Base-by-base conservation (phyloP, 2,888 invertebrate species). In the Pseudococcus longispinus region DNA sequence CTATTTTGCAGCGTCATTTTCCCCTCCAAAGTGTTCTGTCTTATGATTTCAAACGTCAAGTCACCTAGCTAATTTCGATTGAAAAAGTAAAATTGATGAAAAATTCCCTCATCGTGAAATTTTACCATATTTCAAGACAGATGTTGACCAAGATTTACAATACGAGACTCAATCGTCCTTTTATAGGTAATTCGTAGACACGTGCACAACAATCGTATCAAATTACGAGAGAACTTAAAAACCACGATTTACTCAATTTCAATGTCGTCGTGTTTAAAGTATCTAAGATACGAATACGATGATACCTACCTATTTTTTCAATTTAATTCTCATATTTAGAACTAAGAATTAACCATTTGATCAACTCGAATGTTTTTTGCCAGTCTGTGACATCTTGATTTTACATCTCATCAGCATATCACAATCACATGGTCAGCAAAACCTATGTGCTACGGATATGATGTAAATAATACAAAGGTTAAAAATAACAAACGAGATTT, bases 401-500 rank as follows among this genome's bases (percentile, higher is more conserved):
- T 37, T 37, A 37, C 37, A 37, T 37, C 37, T 70, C 70, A 70
- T 70, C 15, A 13, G 6, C 15, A 8, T 20, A 42, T 80, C 42
- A 80, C 77, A 80, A 42, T 80, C 42, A 80, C 77, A 80, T 80
- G 77, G 29, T 37, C 77, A 42, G 13, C n/a, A 20, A 42, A 42
- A n/a, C 32, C 32, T 74, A 42, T 80, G 1, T 42, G 37, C 20
- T 42, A 11, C 4, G 3, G n/a, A n/a, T 77, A 42, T 80, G 77
- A 80, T 80, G 77, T 80, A 80, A 80, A 80, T 42, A 80, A 42
- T 80, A 15, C 77, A 80, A 80, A 80, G 77, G 77, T 80, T 80
- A 11, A 42, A 29, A 26, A 80, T 20, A 37, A 23, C 42, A 80
- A n/a, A 11, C 2, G 55, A 80, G n/a, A 74, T 80, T 80, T 80